Evolutionary conservation across 2,888 invertebrate species (phyloP).

Genomic region (Rotaria macrura): DNA sequence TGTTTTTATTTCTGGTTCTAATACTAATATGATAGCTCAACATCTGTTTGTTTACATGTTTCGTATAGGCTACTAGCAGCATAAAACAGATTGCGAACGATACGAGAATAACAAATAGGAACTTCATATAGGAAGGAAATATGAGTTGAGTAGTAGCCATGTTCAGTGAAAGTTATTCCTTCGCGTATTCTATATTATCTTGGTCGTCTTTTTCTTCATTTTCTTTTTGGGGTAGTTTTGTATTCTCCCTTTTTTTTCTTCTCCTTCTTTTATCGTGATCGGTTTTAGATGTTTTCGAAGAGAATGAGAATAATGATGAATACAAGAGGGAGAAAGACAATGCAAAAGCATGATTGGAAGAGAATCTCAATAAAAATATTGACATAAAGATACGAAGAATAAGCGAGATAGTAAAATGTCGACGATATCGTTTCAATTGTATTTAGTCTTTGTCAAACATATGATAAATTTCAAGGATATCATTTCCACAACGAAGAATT

Average conservation of each 20-base stretch:
- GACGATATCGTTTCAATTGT: not conserved
- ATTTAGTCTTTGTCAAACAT: not conserved
- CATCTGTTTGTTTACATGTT: not conserved
- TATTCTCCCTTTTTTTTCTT: not conserved
- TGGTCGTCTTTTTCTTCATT: not conserved
- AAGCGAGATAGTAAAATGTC: not conserved
- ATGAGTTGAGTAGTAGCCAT: not conserved
- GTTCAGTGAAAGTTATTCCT: not conserved
- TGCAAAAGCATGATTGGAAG: not conserved
- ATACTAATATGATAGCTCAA: not conserved
- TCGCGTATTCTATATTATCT: not conserved
- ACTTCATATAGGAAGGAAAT: not conserved
- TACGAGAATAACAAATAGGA: not conserved
- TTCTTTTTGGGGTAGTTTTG: not conserved
- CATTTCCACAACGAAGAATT: too few species aligned
- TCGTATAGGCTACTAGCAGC: not conserved
- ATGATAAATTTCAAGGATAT: not conserved
- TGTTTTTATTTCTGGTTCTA: not conserved
- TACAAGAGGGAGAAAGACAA: not conserved
- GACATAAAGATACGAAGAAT: not conserved
- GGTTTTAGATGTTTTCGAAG: not conserved
- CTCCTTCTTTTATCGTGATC: not conserved
- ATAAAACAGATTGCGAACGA: not conserved
- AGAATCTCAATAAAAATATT: slow-evolving; percentile 12
- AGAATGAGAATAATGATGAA: not conserved